These are phyloP conservation scores for Sylvicola fuscatus DNA, from an alignment of 2,888 invertebrate genomes.

Conservation along the genomic window DNA sequence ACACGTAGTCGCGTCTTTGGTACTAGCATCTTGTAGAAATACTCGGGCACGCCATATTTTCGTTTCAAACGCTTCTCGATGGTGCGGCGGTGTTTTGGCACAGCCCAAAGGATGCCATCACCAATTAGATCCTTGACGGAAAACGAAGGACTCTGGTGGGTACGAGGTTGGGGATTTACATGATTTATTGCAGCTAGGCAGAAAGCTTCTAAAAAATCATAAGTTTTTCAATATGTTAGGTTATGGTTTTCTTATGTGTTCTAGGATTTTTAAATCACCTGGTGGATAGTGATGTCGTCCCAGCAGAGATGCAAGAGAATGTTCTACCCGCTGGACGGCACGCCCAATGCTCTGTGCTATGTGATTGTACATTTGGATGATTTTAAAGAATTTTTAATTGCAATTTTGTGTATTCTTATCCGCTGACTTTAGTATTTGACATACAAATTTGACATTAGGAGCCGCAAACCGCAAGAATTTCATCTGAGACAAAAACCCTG, in stretches of 20 bases:
- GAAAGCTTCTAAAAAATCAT: constrained; percentile 5
- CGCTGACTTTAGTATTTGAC: too few species aligned
- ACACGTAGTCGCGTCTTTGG: constrained; percentile 53
- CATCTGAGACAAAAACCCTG: too few species aligned
- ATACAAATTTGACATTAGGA: too few species aligned
- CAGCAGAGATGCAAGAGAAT: constrained; percentile 14
- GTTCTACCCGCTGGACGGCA: constrained; percentile 26
- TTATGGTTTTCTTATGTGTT: too few species aligned
- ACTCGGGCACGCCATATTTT: constrained; percentile 47
- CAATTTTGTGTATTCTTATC: too few species aligned
- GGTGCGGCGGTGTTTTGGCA: constrained; percentile 57
- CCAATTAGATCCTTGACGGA: constrained; percentile 43
- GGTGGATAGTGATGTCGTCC: constrained; percentile 24
- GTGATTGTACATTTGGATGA: constrained; percentile 18
- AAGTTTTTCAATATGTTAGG: too few species aligned
- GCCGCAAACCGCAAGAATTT: too few species aligned
- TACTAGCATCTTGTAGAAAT: constrained; percentile 43
- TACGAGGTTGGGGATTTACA: constrained; percentile 8
- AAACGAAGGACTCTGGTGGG: constrained; percentile 14
- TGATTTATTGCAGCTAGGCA: constrained; percentile 2
- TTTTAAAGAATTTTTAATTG: too few species aligned
- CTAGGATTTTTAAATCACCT: too few species aligned
- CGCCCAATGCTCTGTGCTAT: constrained; percentile 18
- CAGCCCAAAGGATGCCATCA: constrained; percentile 61
- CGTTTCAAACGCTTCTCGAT: constrained; percentile 52